Conservation (phyloP, 2,888 invertebrate species). For the Tenthredo distinguenda region DNA sequence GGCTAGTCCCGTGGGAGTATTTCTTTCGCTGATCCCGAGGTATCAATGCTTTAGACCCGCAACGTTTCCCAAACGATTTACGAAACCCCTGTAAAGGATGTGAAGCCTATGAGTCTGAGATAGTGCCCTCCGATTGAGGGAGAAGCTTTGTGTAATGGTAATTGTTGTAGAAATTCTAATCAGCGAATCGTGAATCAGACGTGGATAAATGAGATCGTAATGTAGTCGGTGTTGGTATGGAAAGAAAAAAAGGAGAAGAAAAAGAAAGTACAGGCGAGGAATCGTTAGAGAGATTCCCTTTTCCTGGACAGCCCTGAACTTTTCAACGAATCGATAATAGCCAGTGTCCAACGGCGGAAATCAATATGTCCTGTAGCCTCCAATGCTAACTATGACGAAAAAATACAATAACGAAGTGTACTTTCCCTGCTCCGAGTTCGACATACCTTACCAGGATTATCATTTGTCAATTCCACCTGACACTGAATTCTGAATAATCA, state of each 20-base stretch:
- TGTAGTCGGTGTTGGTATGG: not conserved
- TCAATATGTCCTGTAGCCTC: conserved; percentile 72
- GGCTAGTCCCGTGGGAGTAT: conserved; percentile 17
- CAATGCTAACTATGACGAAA: conserved; percentile 56
- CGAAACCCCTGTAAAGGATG: not conserved
- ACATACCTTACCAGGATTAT: conserved; percentile 10
- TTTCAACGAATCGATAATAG: conserved; percentile 73
- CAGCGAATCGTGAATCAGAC: not conserved
- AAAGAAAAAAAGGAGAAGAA: not conserved
- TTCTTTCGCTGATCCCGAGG: conserved; percentile 7
- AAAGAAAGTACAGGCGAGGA: not conserved
- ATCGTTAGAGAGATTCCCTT: conserved; percentile 22
- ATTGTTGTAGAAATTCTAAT: conserved; percentile 44
- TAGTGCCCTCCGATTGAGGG: not conserved
- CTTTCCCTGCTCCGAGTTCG: not conserved
- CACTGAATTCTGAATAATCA: not conserved
- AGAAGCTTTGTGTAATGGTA: not conserved
- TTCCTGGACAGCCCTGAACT: conserved; percentile 74
- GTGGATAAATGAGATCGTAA: not conserved
- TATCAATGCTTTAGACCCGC: not conserved
- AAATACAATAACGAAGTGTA: not conserved
- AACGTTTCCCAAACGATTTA: not conserved
- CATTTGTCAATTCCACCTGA: conserved; percentile 43
- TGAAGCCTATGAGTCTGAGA: not conserved
- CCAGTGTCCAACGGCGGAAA: conserved; percentile 70